phyloP scores from a whole-genome alignment of 1,140 invertebrate genomes.

The Zaprionus lachaisei region DNA sequence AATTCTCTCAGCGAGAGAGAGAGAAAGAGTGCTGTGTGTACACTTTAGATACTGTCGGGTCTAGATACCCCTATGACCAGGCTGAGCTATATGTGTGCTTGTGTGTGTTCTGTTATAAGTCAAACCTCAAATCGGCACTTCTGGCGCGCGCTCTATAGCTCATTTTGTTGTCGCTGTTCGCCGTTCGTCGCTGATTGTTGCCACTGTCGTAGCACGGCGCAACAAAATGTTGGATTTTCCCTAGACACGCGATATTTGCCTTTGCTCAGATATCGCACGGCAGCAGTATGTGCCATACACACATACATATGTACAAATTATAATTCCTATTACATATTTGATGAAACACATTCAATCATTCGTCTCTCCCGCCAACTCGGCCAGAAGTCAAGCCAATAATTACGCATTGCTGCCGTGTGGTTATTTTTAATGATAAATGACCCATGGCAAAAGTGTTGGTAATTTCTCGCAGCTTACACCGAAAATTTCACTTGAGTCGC shows the following conservation, averaged over 20 bases:
- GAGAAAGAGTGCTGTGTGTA: neutral
- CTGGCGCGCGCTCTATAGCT: conserved; percentile 68
- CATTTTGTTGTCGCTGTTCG: conserved; percentile 62
- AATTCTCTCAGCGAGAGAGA: conserved; percentile 64
- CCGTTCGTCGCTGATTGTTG: conserved; percentile 45
- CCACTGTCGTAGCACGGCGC: conserved; percentile 46
- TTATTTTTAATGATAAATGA: conserved; percentile 83
- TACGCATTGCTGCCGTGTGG: conserved; percentile 72
- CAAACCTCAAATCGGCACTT: conserved; percentile 79
- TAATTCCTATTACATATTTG: conserved; percentile 82
- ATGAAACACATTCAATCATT: conserved; percentile 83
- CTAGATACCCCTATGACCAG: conserved; percentile 19
- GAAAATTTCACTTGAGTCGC: conserved; percentile 50
- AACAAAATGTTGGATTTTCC: conserved; percentile 79
- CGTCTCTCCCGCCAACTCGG: conserved; percentile 24
- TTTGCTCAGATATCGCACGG: conserved; percentile 25
- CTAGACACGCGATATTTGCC: conserved; percentile 69
- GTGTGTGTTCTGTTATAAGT: conserved; percentile 44
- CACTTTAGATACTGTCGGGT: conserved; percentile 1
- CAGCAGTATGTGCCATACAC: conserved; percentile 8
- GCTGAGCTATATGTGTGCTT: neutral
- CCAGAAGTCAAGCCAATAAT: conserved; percentile 67
- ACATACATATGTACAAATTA: conserved; percentile 70
- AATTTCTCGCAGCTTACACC: conserved; percentile 73
- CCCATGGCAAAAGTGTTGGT: conserved; percentile 70